Base-by-base conservation (phyloP, 2,113 vertebrate species). In the Riparia riparia region DNA sequence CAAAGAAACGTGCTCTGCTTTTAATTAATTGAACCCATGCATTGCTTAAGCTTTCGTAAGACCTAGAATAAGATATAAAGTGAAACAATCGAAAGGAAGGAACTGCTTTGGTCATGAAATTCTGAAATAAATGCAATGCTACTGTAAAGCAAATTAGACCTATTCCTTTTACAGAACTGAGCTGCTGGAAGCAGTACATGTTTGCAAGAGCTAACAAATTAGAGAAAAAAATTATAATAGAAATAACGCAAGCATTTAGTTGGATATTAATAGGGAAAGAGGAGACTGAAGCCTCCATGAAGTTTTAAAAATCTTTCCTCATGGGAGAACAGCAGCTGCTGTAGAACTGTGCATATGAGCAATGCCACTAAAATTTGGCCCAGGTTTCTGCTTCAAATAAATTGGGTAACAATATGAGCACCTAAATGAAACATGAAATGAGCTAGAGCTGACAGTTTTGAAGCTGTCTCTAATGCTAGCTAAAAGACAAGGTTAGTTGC, bases 401-500 rank as follows among this genome's bases (percentile, higher is more conserved):
- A 92, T 84, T 60, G 44, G 24, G 44, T 74, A 86, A 83, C 26
- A 51, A 14, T 66, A 90, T 29, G 50, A 86, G 42, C 53, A 87
- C 19, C 63, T 65, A 80, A 69, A 89, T 63, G 63, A 95, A 83
- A 92, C 20, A 47, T 7, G 5, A 77, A 88, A 94, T 83, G 56
- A 90, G 72, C 26, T 74, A 44, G 56, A 86, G 56, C 10, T 93
- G 82, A 92, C 72, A 74, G 65, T 81, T 94, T 86, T 78, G 64
- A 93, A 92, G 47, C 42, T 92, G 34, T 50, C 47, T 82, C 24
- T 86, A 93, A 66, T 1, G 13, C 51, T 69, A 92, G 41, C 72
- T 86, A 78, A 92, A 95, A 94, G 58, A 89, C 83, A 95, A 95
- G 60, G 79, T 95, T 94, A 92, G 91, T 84, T 91, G 73, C 89